A percentile compares a stretch with the other conserved stretches of the same genome.
Conservation (phyloP, 2,888 invertebrate genomes). For the Tuberolachnus salignus region DNA sequence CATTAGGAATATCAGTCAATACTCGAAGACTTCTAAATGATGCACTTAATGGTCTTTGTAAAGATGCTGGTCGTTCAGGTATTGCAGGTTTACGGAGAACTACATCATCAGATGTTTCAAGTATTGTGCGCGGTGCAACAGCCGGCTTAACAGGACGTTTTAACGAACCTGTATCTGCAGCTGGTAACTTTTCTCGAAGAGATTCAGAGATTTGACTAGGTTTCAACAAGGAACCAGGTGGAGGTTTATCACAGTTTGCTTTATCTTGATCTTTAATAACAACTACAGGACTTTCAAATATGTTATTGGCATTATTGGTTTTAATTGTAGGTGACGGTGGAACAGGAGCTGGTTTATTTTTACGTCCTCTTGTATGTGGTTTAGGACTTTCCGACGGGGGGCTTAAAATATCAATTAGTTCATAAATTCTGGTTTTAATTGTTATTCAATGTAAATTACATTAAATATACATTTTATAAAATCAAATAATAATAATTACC, state of each 20-base stretch:
- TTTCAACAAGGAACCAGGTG: constrained; percentile 46
- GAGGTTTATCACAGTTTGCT: constrained; percentile 54
- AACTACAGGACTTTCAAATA: constrained; percentile 41
- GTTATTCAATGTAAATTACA: background rate
- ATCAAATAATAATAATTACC: constrained; percentile 27
- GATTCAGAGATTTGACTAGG: constrained; percentile 49
- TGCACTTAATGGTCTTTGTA: constrained; percentile 66
- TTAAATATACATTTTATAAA: background rate
- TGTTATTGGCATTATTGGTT: constrained; percentile 31
- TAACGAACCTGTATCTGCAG: constrained; percentile 40
- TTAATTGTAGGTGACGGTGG: constrained; percentile 65
- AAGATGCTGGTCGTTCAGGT: constrained; percentile 78
- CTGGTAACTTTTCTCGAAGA: constrained; percentile 46
- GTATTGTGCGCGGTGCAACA: constrained; percentile 66
- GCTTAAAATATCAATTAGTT: constrained; percentile 65
- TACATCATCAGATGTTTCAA: constrained; percentile 58
- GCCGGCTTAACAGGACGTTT: constrained; percentile 64
- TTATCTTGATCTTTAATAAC: constrained; percentile 42
- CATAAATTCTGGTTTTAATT: constrained; percentile 9
- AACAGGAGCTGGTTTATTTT: constrained; percentile 78
- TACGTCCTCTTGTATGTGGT: constrained; percentile 70
- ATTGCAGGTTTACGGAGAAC: constrained; percentile 73
- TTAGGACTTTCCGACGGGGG: constrained; percentile 78
- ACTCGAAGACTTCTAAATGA: constrained; percentile 64
- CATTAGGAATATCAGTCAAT: constrained; percentile 62